These are phyloP conservation scores for Rhinoptilus africanus DNA, from an alignment of 2,113 vertebrate species.

Conservation along the genomic window DNA sequence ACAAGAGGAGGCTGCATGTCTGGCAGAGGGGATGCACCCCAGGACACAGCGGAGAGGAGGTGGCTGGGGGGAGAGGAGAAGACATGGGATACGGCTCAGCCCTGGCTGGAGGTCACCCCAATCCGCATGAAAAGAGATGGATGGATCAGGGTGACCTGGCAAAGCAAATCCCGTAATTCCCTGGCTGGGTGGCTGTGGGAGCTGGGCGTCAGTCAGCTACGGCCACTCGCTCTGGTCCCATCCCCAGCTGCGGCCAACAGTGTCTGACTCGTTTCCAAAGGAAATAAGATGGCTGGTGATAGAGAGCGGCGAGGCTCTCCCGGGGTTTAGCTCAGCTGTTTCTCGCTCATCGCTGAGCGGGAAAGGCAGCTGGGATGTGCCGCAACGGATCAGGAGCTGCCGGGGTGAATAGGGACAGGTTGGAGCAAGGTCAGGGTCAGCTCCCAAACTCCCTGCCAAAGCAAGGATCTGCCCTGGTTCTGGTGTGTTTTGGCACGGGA, in stretches of 20 bases:
- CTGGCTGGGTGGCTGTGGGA: fast-evolving
- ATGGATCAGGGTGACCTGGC: background rate
- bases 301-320: background rate
- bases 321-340: background rate
- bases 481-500: background rate
- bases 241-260: background rate
- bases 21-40: background rate
- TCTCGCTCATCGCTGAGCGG: fast-evolving
- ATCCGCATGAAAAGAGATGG: fast-evolving
- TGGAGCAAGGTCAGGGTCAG: background rate
- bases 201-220: background rate
- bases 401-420: fast-evolving
- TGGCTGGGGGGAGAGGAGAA: background rate
- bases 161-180: background rate
- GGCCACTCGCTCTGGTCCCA: fast-evolving
- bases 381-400: background rate
- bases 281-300: background rate
- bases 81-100: fast-evolving
- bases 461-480: background rate
- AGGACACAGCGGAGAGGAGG: background rate
- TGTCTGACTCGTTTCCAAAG: background rate
- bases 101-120: background rate
- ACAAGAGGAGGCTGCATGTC: background rate
- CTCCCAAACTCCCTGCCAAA: background rate
- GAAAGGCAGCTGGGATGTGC: background rate